Percentiles rank a stretch among this genome's conserved stretches.
Conservation (phyloP, 2,797 vertebrate genomes). For the Chelon auratus region DNA sequence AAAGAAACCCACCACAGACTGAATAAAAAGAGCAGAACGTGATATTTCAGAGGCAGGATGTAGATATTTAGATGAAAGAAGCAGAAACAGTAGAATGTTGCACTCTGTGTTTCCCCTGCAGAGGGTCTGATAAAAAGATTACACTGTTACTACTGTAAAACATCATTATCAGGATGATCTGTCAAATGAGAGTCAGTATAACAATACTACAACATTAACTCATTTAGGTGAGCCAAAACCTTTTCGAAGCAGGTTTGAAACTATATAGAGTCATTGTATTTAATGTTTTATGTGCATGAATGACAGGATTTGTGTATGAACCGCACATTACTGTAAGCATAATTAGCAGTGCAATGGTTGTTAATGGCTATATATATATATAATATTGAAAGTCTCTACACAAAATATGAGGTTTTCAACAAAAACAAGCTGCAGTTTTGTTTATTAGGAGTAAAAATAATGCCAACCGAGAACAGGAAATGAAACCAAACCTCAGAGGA, state of each 20-base stretch:
- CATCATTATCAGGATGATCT: neutral
- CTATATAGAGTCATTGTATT: too few species aligned
- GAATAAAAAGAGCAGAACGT: conserved; percentile 21
- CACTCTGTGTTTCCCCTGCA: conserved; percentile 55
- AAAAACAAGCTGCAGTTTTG: neutral
- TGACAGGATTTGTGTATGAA: too few species aligned
- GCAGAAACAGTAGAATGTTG: conserved; percentile 24
- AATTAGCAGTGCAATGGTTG: too few species aligned
- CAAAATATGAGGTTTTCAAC: rapidly evolving
- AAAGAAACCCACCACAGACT: conserved; percentile 34
- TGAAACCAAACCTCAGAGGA: neutral
- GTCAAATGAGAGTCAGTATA: neutral
- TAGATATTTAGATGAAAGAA: conserved; percentile 62
- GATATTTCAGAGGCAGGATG: conserved; percentile 62
- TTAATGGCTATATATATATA: too few species aligned
- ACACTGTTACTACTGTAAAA: neutral
- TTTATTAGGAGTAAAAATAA: neutral
- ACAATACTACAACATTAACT: neutral
- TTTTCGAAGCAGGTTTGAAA: too few species aligned
- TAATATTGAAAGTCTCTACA: neutral
- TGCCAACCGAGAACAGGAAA: neutral
- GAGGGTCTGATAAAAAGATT: neutral
- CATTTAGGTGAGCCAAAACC: neutral
- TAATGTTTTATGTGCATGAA: too few species aligned
- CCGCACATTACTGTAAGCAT: too few species aligned